Percentiles rank a stretch among this genome's conserved stretches.
These are phyloP conservation scores for Fopius arisanus DNA, from an alignment of 1,140 invertebrate genomes.

Conservation along the genomic window DNA sequence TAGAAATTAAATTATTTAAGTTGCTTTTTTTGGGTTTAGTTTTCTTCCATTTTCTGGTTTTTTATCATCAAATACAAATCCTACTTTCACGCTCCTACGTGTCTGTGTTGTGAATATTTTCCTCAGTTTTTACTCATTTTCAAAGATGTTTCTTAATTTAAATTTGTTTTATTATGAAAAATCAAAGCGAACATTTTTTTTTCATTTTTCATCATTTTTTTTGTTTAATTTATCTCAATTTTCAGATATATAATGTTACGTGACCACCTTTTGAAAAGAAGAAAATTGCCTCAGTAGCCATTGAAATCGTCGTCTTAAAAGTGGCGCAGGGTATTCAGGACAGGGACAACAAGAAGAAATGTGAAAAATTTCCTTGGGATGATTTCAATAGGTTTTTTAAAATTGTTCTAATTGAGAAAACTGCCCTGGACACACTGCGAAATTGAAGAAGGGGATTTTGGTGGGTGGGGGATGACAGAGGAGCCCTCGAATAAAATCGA, in stretches of 20 bases:
- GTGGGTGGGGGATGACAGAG: background rate
- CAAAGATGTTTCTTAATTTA: conserved; percentile 35
- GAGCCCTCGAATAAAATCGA: conserved; percentile 6
- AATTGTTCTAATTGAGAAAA: conserved; percentile 37
- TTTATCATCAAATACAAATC: conserved; percentile 60
- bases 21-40: background rate
- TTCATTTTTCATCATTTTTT: conserved; percentile 46
- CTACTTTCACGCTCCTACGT: conserved; percentile 63
- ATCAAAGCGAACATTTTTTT: conserved; percentile 59
- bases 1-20: conserved; percentile 62
- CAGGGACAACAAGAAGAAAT: conserved; percentile 25
- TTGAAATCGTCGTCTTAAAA: conserved; percentile 54
- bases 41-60: background rate
- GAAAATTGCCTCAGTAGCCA: conserved; percentile 61
- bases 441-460: background rate
- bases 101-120: conserved; percentile 42
- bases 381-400: background rate
- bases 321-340: conserved; percentile 53
- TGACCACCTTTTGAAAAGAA: conserved; percentile 55
- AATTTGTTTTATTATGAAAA: conserved; percentile 54
- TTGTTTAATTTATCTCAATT: conserved; percentile 48
- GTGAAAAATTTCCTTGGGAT: conserved; percentile 8
- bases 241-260: conserved; percentile 53
- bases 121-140: conserved; percentile 41
- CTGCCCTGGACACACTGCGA: conserved; percentile 55